phyloP scores from a whole-genome alignment of 2,113 vertebrate species.

The Orientallactaga bullata region DNA sequence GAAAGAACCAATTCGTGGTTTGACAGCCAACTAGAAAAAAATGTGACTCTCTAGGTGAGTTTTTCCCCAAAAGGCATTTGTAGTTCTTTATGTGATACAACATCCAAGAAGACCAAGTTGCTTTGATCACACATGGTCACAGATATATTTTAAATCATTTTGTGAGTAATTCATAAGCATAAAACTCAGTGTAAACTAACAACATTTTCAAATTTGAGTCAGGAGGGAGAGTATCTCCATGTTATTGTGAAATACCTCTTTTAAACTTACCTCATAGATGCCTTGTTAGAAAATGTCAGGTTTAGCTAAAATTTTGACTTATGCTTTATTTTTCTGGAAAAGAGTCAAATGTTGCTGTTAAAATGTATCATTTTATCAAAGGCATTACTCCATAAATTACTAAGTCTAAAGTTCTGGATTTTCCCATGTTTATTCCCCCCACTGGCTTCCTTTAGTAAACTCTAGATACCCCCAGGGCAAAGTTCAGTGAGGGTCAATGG shows the following conservation, averaged over 20 bases:
- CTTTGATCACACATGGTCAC: neutral
- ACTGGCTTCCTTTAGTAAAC: constrained; percentile 32
- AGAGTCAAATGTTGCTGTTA: constrained; percentile 35
- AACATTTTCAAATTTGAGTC: neutral
- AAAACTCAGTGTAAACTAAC: neutral
- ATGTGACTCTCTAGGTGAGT: neutral
- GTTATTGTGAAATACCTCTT: constrained; percentile 42
- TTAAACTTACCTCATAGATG: neutral
- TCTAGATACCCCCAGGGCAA: constrained; percentile 28
- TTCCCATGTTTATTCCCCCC: constrained; percentile 49
- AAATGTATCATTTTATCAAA: constrained; percentile 49
- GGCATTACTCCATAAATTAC: constrained; percentile 4
- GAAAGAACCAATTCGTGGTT: neutral
- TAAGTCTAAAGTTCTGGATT: neutral
- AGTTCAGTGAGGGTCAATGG: constrained; percentile 48
- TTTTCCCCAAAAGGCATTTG: neutral
- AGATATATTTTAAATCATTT: constrained; percentile 10
- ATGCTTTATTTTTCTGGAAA: constrained; percentile 42
- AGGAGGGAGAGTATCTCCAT: neutral
- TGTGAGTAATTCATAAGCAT: neutral
- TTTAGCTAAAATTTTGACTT: neutral
- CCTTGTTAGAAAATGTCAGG: constrained; percentile 4
- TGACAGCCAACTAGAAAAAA: neutral
- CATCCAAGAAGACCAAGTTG: neutral
- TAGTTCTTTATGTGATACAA: neutral